Evolutionary conservation across 2,797 vertebrate species (phyloP).

Genomic region (Lepilemur septentrionalis): DNA sequence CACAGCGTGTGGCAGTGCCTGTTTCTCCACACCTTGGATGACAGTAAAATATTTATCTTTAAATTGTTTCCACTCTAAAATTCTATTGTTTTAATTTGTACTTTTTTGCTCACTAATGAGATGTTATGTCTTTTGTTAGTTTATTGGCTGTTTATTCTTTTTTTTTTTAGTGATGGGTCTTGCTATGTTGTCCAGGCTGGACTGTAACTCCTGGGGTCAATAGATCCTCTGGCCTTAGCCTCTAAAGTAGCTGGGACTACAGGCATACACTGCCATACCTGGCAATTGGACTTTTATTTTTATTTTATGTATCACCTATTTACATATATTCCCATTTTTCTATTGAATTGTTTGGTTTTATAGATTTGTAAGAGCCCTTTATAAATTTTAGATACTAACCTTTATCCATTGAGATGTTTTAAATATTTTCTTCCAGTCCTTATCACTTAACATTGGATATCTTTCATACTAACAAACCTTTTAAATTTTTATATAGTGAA

Average conservation of each 20-base stretch:
- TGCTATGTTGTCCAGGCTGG: no score
- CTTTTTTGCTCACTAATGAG: background rate
- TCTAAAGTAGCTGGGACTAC: no score
- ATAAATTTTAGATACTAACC: background rate
- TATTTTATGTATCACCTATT: background rate
- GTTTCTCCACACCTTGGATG: background rate
- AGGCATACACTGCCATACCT: no score
- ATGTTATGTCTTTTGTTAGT: background rate
- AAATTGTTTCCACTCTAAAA: background rate
- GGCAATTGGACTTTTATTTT: background rate
- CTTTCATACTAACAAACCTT: background rate
- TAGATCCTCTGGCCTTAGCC: no score
- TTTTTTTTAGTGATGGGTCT: no score
- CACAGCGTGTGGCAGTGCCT: background rate
- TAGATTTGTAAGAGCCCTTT: constrained; percentile 5
- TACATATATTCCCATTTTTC: background rate
- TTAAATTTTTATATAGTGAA: constrained; percentile 3
- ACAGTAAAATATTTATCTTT: background rate
- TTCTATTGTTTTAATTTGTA: background rate
- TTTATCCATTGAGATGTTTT: background rate
- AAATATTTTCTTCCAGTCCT: background rate
- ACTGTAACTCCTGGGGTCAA: no score
- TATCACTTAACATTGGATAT: background rate
- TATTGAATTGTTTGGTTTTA: background rate
- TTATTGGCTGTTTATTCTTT: background rate